A percentile compares a stretch with the other conserved stretches of the same genome.
Evolutionary conservation across 35 echinoderm and acorn worm genomes (phyloP).

Genomic region (Antedon bifida): DNA sequence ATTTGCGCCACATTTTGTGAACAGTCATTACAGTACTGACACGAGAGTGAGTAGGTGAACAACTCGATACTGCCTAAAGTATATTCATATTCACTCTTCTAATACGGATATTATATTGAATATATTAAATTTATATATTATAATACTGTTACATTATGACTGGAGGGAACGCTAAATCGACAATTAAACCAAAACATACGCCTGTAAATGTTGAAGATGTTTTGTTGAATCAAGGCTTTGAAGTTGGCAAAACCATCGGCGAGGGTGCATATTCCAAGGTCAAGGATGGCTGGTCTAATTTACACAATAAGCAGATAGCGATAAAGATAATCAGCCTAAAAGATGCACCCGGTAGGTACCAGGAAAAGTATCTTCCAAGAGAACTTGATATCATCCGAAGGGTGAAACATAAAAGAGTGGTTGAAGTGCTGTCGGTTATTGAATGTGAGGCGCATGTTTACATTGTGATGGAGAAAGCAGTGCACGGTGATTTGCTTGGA

Average conservation of each 20-base stretch:
- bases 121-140: neutral
- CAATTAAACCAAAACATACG: neutral
- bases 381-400: constrained; percentile 6
- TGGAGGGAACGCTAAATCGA: neutral
- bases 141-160: neutral
- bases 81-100: no score
- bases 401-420: neutral
- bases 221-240: constrained; percentile 39
- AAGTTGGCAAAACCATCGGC: constrained; percentile 21
- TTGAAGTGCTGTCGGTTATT: neutral
- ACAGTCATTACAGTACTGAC: neutral
- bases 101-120: no score
- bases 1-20: neutral
- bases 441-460: neutral
- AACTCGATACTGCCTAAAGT: no score
- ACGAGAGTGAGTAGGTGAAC: neutral
- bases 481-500: neutral
- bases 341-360: neutral
- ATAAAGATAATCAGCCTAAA: constrained; percentile 5
- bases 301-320: constrained; percentile 5
- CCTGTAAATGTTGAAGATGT: constrained; percentile 13
- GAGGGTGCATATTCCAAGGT: constrained; percentile 2
- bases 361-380: neutral
- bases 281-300: constrained; percentile 4
- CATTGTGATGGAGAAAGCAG: constrained; percentile 17